These are phyloP conservation scores for Linnaemya vulpina DNA, from an alignment of 2,888 invertebrate genomes.

Conservation along the genomic window DNA sequence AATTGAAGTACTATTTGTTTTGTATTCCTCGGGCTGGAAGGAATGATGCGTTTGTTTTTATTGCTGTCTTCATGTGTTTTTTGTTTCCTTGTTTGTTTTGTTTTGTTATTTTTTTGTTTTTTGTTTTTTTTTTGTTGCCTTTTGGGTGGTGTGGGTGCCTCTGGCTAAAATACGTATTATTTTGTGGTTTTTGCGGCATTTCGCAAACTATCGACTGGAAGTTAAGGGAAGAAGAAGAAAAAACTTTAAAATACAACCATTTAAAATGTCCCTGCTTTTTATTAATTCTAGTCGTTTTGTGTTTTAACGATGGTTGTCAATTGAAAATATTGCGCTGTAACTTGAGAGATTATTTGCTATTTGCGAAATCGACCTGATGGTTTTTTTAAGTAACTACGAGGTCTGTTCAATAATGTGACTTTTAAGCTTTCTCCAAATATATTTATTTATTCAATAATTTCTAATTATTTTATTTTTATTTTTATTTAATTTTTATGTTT, in stretches of 20 bases:
- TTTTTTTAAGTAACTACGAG: too few species aligned
- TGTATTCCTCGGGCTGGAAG: slow-evolving; percentile 9
- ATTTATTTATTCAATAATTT: too few species aligned
- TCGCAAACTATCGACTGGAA: background rate
- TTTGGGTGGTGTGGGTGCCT: background rate
- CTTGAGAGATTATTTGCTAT: too few species aligned
- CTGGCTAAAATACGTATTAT: slow-evolving; percentile 26
- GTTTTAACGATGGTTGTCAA: background rate
- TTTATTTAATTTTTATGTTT: too few species aligned
- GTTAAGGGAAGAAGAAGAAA: too few species aligned
- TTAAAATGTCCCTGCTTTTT: background rate
- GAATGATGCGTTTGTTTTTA: slow-evolving; percentile 15
- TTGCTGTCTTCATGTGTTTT: background rate
- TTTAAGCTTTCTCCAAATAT: too few species aligned
- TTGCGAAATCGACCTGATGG: background rate
- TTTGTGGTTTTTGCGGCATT: slow-evolving; percentile 43
- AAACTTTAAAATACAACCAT: background rate
- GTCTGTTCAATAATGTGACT: too few species aligned
- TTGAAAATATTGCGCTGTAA: too few species aligned
- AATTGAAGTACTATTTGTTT: slow-evolving; percentile 59
- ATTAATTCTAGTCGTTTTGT: too few species aligned
- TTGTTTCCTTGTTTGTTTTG: background rate
- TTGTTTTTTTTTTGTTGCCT: background rate
- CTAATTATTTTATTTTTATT: too few species aligned
- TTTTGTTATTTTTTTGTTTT: too few species aligned